Conservation (phyloP, 1,140 invertebrate genomes). For the Pseudomyrmex flavicornis region DNA sequence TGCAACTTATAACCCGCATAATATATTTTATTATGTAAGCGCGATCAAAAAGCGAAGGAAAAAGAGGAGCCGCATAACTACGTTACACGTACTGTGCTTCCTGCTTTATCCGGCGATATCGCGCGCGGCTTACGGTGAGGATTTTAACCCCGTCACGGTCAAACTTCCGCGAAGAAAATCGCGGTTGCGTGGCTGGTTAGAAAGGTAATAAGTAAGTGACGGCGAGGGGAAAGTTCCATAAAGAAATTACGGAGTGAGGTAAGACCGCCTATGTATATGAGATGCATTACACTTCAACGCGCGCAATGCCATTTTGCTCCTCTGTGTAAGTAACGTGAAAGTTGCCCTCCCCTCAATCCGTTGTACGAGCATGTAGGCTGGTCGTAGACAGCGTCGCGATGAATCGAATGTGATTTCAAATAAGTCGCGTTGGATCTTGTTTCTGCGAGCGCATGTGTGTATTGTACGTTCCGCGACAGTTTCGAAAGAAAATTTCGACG, state of each 20-base stretch:
- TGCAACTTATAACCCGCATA: conserved; percentile 36
- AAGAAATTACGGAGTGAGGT: conserved; percentile 74
- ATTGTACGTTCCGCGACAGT: conserved; percentile 24
- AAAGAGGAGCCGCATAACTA: neutral
- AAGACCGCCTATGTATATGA: conserved; percentile 66
- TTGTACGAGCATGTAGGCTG: conserved; percentile 43
- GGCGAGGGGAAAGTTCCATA: conserved; percentile 71
- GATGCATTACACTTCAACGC: conserved; percentile 76
- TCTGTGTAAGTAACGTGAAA: conserved; percentile 74
- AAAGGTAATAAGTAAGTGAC: conserved; percentile 72
- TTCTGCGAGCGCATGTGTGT: conserved; percentile 3
- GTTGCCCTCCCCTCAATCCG: conserved; percentile 56
- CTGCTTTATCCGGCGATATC: conserved; percentile 33
- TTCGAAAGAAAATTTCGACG: neutral
- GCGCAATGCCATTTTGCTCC: conserved; percentile 66
- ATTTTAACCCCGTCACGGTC: conserved; percentile 73
- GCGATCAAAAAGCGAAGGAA: neutral
- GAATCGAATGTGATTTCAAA: conserved; percentile 15
- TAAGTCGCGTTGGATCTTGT: neutral
- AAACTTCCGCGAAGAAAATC: conserved; percentile 76
- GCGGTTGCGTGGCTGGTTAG: conserved; percentile 66
- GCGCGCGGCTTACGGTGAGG: neutral
- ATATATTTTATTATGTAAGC: conserved; percentile 47
- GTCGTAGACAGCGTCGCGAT: conserved; percentile 28
- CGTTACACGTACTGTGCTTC: conserved; percentile 14